Base-by-base conservation (phyloP, 2,888 invertebrate species). In the Yponomeuta sedellus region DNA sequence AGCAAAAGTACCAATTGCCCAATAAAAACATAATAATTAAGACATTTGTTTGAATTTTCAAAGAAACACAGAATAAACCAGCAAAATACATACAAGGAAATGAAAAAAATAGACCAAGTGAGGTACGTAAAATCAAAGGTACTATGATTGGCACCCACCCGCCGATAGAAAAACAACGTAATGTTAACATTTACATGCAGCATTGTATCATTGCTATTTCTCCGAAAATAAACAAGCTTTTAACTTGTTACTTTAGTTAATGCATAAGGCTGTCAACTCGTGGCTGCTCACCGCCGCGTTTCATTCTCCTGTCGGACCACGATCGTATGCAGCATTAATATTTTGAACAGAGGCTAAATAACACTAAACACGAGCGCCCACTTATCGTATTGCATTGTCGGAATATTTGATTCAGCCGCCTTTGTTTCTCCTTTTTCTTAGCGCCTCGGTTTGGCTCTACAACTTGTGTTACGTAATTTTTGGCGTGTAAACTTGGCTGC, bases 401-500 rank as follows among this genome's bases (percentile, higher is more conserved):
- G 66, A 66, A 67, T 67, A 66, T 67, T 67, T 67, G 65, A 66
- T 66, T 57, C 28, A 40, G 22, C 61, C 64, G 59, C 64, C 64
- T 58, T 66, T 66, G 66, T 65, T 34, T 65, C 66, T 66, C 44
- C 28, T 67, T 64, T 70, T 68, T 64, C 34, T 66, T 66, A 65
- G 66, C 62, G 66, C 66, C 39, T 61, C 28, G 28, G 66, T 66
- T 25, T 61, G 58, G 58, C 44, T 64, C 44, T 67, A 66, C 52
- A 62, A 66, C 64, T 66, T 44, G 59, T 62, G 61, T 70, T 68
- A 69, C 65, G 61, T 67, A 70, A 67, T 61, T 40, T 67, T 64
- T 66, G 65, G 65, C 58, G 52, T 64, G 65, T 64, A 67, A 65
- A 68, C 68, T 70, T 70, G 70, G 68, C 68, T 66, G 44, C 34